These are phyloP conservation scores for Xenopus laevis DNA, from an alignment of 2,113 vertebrate species.

Conservation along the genomic window DNA sequence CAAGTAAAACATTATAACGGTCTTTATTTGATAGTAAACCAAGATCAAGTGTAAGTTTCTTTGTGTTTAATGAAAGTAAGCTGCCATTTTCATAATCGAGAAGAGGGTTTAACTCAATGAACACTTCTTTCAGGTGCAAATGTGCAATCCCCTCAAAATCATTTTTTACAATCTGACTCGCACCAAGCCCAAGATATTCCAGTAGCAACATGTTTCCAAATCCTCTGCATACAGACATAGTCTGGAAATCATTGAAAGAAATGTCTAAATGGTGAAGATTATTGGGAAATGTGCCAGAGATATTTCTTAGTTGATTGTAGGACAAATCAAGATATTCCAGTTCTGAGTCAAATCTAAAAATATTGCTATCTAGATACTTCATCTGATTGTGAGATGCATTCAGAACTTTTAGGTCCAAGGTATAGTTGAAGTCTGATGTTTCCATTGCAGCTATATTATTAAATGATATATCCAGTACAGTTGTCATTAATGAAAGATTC, in stretches of 20 bases:
- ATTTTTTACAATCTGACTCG: slow-evolving; percentile 54
- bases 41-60: slow-evolving; percentile 63
- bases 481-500: slow-evolving; percentile 49
- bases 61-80: slow-evolving; percentile 58
- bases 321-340: slow-evolving; percentile 79
- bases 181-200: slow-evolving; percentile 71
- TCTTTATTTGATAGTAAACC: slow-evolving; percentile 50
- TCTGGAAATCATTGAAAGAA: slow-evolving; percentile 68
- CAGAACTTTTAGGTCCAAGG: slow-evolving; percentile 63
- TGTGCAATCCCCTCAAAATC: slow-evolving; percentile 62
- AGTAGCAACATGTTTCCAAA: slow-evolving; percentile 65
- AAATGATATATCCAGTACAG: slow-evolving; percentile 69
- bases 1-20: slow-evolving; percentile 48
- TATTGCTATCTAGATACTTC: slow-evolving; percentile 54
- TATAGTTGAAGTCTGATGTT: slow-evolving; percentile 58
- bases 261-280: slow-evolving; percentile 72
- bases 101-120: slow-evolving; percentile 62
- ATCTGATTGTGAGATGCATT: slow-evolving; percentile 77
- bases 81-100: slow-evolving; percentile 62
- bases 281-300: slow-evolving; percentile 55
- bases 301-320: slow-evolving; percentile 70
- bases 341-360: slow-evolving; percentile 67
- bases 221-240: slow-evolving; percentile 67
- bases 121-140: slow-evolving; percentile 60
- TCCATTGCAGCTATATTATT: slow-evolving; percentile 70